Conservation (phyloP, 2,113 vertebrate genomes). For the Passer montanus region DNA sequence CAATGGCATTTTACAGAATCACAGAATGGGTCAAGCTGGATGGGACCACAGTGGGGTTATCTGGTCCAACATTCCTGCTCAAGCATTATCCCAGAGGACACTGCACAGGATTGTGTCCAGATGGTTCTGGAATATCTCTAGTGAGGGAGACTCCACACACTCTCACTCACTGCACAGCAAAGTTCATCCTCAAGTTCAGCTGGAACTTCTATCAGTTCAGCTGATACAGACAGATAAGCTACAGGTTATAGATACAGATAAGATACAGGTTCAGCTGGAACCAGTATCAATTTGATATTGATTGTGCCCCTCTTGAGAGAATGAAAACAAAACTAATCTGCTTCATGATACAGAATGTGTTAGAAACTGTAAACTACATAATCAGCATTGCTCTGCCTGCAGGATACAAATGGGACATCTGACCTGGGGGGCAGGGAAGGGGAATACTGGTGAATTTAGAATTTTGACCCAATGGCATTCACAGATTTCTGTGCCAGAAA, state of each 20-base stretch:
- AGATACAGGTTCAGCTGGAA: neutral
- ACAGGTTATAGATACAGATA: too few species aligned
- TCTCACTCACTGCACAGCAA: neutral
- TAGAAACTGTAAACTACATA: neutral
- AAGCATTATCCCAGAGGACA: neutral
- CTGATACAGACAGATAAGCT: too few species aligned
- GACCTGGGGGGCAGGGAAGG: neutral
- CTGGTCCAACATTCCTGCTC: neutral
- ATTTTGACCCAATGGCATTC: accelerated
- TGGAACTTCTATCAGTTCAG: neutral
- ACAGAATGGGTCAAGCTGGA: neutral
- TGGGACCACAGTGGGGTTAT: neutral
- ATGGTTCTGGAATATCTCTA: neutral
- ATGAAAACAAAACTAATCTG: neutral
- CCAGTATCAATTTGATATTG: neutral
- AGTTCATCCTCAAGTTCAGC: neutral
- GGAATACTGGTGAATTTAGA: neutral
- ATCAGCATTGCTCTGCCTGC: neutral
- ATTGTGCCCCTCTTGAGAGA: neutral
- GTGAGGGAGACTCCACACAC: neutral
- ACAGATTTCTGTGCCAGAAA: neutral
- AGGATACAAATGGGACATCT: neutral
- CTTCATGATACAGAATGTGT: neutral
- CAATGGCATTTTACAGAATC: neutral
- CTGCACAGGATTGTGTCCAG: neutral